Base-by-base conservation (phyloP, 2,888 invertebrate genomes). In the Pollenia amentaria region DNA sequence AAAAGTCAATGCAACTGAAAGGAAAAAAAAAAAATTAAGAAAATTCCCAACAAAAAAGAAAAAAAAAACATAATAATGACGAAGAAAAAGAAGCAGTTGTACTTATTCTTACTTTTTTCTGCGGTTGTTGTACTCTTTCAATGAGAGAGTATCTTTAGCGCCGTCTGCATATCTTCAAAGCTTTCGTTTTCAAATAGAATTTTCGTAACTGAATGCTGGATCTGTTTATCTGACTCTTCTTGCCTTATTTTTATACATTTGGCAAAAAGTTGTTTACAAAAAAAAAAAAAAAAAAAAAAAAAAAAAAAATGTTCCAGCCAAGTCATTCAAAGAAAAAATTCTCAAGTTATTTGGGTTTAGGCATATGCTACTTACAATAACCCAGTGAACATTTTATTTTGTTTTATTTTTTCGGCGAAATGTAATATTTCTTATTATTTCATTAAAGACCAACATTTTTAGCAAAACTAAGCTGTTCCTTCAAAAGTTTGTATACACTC, bases 121-220 rank as follows among this genome's bases (percentile, higher is more conserved):
- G 46, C 38, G 3, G 64, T 60, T 76, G 53, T 60, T 65, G 51
- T 53, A 1, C 40, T 73, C 67, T 73, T 67, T 29, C 29, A 6
- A 16, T 40, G 46, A 67, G 48, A 84, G 81, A 78, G 77, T 84
- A 73, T 87, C 77, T 87, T 84, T 87, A 87, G 87, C 87, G 87
- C 87, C 87, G 87, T 84, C 87, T 87, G 62, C 84, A 84, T 84
- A 62, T 44, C 80, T 73, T 29, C 64, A 77, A 77, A 80, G 87
- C 87, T 87, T 87, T 87, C 84, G 69, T 84, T 87, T 87, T 87
- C 87, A 87, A 84, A 84, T 46, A 62, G 21, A 38, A 76, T 60
- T 76, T 53, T 64, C 21, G 60, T 73, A 57, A 65, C 77, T 29
- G 57, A 84, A 73, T 67, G 64, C 60, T 75, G 42, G 21, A 51